Evolutionary conservation across 2,888 invertebrate genomes (phyloP), one percentile per base, ranked within the genome.

Genomic region (Heliconius ethilla): DNA sequence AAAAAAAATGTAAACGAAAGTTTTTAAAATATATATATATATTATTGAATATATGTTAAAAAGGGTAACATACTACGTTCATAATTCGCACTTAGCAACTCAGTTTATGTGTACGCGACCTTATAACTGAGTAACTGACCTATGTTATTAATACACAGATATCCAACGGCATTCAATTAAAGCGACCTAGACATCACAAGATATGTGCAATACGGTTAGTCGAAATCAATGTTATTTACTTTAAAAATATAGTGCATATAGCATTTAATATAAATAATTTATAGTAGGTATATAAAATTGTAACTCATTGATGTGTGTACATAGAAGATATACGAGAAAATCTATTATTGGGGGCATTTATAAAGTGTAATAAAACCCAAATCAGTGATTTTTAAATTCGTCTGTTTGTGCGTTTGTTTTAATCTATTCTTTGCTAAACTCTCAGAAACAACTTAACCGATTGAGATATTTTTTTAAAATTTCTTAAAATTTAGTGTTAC

Each of bases 151-250:
- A 45, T 69, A 69, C 40, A n/a, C 37, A 40, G 69, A n/a, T 40
- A 67, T 67, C 69, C 69, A 69, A 40, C 69, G 15, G 37, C 69
- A 45, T 69, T 69, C 25, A 69, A 7, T 69, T 69, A 69, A 40
- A 69, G 15, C 40, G 45, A 69, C 40, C 69, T 69, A 69, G 25
- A 37, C 67, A 40, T 10, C 6, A 67, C 67, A 40, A 67, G n/a
- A n/a, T 37, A 67, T 37, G n/a, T 7, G 15, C 1, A 69, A 25
- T 3, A 13, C 1, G 25, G 25, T 69, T 18, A 25, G 15, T 15
- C 40, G 40, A 45, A 40, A 69, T 69, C 15, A 3, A 40, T 25
- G 25, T 40, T 25, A 15, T 40, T 7, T 40, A 40, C 11, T 7
- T 67, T 13, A 69, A 66, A 66, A 33, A 63, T 25, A 25, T 55